Conservation (phyloP, 1,140 invertebrate genomes). For the Panulirus ornatus region DNA sequence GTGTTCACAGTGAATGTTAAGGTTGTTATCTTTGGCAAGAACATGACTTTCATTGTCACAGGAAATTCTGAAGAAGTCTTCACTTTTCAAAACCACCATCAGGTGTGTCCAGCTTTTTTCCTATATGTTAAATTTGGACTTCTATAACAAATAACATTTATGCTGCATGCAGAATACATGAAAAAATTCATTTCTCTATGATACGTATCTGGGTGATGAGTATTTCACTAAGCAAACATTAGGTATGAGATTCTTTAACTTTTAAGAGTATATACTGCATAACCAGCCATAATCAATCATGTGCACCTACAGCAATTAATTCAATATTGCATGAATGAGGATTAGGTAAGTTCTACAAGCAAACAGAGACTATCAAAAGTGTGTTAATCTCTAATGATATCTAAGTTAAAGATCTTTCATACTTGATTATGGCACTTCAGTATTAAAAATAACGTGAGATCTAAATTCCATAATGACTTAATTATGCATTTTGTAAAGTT, state of each 20-base stretch:
- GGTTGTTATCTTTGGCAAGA: background rate
- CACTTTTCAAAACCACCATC: no score
- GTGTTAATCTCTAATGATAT: background rate
- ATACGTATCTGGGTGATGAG: background rate
- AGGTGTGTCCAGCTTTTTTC: no score
- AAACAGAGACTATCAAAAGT: no score
- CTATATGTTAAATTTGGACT: background rate
- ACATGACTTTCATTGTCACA: background rate
- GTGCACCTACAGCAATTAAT: background rate
- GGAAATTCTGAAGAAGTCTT: no score
- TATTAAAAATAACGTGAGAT: constrained; percentile 17
- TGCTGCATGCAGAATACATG: background rate
- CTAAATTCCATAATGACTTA: constrained; percentile 28
- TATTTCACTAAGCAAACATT: background rate
- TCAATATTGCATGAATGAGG: background rate
- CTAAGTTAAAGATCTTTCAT: constrained; percentile 19
- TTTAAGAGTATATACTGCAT: background rate
- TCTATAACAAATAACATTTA: background rate
- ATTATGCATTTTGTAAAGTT: background rate
- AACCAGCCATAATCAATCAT: background rate
- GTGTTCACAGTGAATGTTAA: background rate
- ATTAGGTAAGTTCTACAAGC: background rate
- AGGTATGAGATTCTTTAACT: constrained; percentile 17
- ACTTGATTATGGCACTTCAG: constrained; percentile 8
- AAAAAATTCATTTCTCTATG: background rate